Conservation (phyloP, 2,888 invertebrate genomes). For the Rutpela maculata region DNA sequence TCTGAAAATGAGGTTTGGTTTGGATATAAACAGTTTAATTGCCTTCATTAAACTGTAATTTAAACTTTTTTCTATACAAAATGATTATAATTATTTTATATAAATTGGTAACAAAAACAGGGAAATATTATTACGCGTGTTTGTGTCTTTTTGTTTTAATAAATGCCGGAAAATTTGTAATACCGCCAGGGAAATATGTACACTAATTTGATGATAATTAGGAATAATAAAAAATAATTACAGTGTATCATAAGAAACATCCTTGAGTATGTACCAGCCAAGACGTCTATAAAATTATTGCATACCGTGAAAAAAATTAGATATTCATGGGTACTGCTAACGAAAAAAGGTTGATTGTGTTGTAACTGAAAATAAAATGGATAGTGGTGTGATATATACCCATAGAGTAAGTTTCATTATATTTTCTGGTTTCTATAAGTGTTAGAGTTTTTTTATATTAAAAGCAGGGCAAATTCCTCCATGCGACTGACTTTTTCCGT, state of each 20-base stretch:
- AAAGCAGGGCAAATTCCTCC: too few relatives aligned
- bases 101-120: background rate
- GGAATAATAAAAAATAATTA: background rate
- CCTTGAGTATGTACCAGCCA: background rate
- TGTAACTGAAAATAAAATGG: background rate
- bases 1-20: too few relatives aligned
- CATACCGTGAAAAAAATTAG: constrained; percentile 12
- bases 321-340: background rate
- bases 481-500: too few relatives aligned
- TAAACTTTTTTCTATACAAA: too few relatives aligned
- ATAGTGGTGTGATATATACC: background rate
- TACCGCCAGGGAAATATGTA: background rate
- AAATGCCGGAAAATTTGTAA: background rate
- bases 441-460: too few relatives aligned
- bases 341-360: background rate
- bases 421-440: background rate
- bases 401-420: background rate
- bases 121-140: background rate
- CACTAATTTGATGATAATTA: constrained; percentile 17
- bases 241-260: background rate
- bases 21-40: too few relatives aligned
- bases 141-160: background rate
- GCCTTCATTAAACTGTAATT: too few relatives aligned
- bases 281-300: constrained; percentile 13
- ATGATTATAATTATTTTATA: background rate